Evolutionary conservation across 2,888 invertebrate genomes (phyloP).

Genomic region (Ophion ellenae): DNA sequence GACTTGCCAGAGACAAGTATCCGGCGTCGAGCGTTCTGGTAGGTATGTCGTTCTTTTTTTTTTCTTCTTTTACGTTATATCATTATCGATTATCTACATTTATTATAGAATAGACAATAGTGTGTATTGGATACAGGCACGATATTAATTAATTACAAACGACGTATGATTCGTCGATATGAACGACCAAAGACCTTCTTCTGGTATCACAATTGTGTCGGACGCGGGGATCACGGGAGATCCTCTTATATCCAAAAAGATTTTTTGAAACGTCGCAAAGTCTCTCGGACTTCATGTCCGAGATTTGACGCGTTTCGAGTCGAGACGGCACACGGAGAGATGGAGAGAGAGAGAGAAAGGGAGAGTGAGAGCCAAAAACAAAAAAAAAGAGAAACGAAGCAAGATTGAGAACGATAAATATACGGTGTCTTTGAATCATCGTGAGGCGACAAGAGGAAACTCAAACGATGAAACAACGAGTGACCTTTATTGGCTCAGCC

Average conservation of each 20-base stretch:
- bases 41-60: conserved; percentile 70
- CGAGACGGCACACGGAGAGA: conserved; percentile 43
- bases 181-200: conserved; percentile 73
- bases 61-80: conserved; percentile 74
- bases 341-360: conserved; percentile 23
- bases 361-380: conserved; percentile 21
- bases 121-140: conserved; percentile 82
- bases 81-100: conserved; percentile 66
- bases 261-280: conserved; percentile 67
- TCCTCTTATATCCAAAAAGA: conserved; percentile 54
- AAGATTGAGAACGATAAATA: conserved; percentile 30
- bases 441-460: conserved; percentile 58
- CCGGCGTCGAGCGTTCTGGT: conserved; percentile 48
- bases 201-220: conserved; percentile 80
- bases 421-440: conserved; percentile 25
- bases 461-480: conserved; percentile 74
- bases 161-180: conserved; percentile 73
- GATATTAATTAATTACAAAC: conserved; percentile 81
- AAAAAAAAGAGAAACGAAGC: conserved; percentile 3
- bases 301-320: conserved; percentile 41
- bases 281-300: conserved; percentile 77
- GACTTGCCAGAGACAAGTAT: conserved; percentile 43
- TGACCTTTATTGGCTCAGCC: conserved; percentile 77
- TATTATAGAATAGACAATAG: conserved; percentile 74
- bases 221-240: conserved; percentile 48